Evolutionary conservation across 64 coral and sea anemone genomes (phyloP).

Genomic region (Orbicella faveolata): DNA sequence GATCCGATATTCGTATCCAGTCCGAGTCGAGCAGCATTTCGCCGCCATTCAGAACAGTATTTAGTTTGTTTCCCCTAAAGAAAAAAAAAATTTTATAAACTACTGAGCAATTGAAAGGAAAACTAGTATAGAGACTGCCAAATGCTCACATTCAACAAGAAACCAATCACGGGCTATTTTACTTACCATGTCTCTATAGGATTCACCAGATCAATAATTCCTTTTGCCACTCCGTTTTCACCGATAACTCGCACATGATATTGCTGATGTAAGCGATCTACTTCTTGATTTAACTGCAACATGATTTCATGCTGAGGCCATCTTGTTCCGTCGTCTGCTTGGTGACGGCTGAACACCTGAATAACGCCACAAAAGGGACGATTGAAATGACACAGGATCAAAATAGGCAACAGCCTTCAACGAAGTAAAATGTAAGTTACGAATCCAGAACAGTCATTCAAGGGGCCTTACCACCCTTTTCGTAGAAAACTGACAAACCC

Average conservation of each 20-base stretch:
- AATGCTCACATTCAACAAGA: too few species aligned
- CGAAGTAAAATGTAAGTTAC: neutral
- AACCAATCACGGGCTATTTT: too few species aligned
- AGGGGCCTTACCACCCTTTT: too few species aligned
- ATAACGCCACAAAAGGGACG: neutral
- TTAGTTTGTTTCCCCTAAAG: conserved; percentile 85
- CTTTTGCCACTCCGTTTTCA: conserved; percentile 96
- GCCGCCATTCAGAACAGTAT: conserved; percentile 62
- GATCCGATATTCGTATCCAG: conserved; percentile 89
- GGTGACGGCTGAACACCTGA: conserved; percentile 92
- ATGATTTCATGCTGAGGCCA: conserved; percentile 81
- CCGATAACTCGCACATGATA: conserved; percentile 87
- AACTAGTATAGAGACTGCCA: too few species aligned
- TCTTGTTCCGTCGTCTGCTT: conserved; percentile 56
- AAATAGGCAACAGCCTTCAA: neutral
- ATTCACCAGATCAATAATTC: conserved; percentile 93
- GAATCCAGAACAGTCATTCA: too few species aligned
- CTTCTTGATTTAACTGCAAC: conserved; percentile 71
- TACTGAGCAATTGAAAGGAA: neutral
- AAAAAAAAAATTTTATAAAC: neutral
- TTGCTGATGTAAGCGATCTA: conserved; percentile 88
- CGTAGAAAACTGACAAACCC: too few species aligned
- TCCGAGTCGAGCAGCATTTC: conserved; percentile 77
- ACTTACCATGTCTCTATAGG: conserved; percentile 95
- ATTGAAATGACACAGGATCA: neutral